Evolutionary conservation across 2,888 invertebrate species (phyloP).

Genomic region (Drosophila glabriapex): DNA sequence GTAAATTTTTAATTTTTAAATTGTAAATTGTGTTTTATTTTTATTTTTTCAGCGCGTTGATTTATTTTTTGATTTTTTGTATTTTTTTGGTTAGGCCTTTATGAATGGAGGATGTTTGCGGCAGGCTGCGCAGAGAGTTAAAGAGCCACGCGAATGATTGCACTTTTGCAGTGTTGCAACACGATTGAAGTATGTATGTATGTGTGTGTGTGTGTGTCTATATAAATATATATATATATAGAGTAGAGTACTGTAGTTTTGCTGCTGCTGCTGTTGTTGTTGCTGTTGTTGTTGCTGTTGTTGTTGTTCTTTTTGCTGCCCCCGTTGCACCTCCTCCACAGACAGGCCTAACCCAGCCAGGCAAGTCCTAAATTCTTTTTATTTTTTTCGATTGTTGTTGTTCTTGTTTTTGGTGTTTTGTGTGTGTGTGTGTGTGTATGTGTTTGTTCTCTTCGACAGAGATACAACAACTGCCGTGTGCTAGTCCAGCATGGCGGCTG

Average conservation of each 20-base stretch:
- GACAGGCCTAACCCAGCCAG: slow-evolving; percentile 85
- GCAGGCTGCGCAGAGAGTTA: slow-evolving; percentile 74
- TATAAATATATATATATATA: slow-evolving; percentile 9
- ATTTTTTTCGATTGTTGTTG: slow-evolving; percentile 5
- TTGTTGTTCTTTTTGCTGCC: slow-evolving; percentile 59
- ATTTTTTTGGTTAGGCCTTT: slow-evolving; percentile 83
- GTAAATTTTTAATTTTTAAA: slow-evolving; percentile 17
- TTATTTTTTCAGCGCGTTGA: slow-evolving; percentile 13
- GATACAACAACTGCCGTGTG: slow-evolving; percentile 59
- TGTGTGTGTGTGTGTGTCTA: slow-evolving; percentile 1
- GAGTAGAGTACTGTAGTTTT: slow-evolving; percentile 18
- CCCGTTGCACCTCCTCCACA: slow-evolving; percentile 85
- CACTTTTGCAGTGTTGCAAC: slow-evolving; percentile 12
- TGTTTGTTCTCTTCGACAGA: slow-evolving; percentile 53
- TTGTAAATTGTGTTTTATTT: slow-evolving; percentile 31
- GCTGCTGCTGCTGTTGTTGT: slow-evolving; percentile 26
- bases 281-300: slow-evolving; percentile 35
- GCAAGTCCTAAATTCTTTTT: slow-evolving; percentile 39
- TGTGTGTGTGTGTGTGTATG: slow-evolving; percentile 29
- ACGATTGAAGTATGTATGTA: neutral
- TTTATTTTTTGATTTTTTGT: slow-evolving; percentile 19
- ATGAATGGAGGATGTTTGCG: slow-evolving; percentile 84
- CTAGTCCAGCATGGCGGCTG: slow-evolving; percentile 73
- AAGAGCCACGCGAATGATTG: slow-evolving; percentile 18
- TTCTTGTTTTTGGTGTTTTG: slow-evolving; percentile 9